These are phyloP conservation scores for Diadema setosum DNA, from an alignment of 35 echinoderm and acorn worm genomes.

Conservation along the genomic window DNA sequence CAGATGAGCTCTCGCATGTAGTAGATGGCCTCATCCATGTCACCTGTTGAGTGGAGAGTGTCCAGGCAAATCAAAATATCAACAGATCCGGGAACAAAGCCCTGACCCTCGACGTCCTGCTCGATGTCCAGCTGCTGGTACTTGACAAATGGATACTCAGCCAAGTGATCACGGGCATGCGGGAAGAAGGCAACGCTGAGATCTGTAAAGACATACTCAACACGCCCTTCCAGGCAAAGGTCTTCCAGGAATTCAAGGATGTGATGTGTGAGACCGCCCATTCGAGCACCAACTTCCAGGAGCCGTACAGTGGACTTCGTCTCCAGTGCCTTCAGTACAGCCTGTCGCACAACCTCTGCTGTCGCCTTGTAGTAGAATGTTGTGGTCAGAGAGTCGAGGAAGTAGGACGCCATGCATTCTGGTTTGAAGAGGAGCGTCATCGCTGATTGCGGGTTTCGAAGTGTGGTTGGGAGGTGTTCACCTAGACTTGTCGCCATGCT, in stretches of 20 bases:
- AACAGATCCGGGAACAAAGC: conserved; percentile 76
- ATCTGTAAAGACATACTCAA: conserved; percentile 98
- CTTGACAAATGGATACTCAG: conserved; percentile 68
- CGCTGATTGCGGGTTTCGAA: conserved; percentile 68
- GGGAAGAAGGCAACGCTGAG: conserved; percentile 90
- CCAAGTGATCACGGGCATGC: conserved; percentile 62
- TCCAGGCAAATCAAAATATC: conserved; percentile 91
- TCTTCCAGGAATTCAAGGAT: conserved; percentile 70
- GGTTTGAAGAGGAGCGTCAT: conserved; percentile 70
- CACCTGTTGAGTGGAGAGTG: conserved; percentile 76
- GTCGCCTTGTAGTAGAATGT: conserved; percentile 78
- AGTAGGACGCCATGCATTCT: conserved; percentile 80
- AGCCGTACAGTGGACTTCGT: conserved; percentile 76
- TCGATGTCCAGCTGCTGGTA: conserved; percentile 97
- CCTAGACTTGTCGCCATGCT: conserved; percentile 75
- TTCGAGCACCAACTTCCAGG: conserved; percentile 86
- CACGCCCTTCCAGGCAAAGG: conserved; percentile 44
- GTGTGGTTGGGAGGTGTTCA: conserved; percentile 74
- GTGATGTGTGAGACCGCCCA: conserved; percentile 86
- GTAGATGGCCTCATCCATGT: conserved; percentile 52
- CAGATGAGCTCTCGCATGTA: conserved; percentile 77
- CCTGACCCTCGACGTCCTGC: conserved; percentile 71
- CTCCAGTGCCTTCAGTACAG: conserved; percentile 58
- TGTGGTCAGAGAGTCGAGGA: conserved; percentile 83
- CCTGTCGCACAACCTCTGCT: conserved; percentile 58